phyloP scores from a whole-genome alignment of 1,140 invertebrate species.

The Atta colombica region DNA sequence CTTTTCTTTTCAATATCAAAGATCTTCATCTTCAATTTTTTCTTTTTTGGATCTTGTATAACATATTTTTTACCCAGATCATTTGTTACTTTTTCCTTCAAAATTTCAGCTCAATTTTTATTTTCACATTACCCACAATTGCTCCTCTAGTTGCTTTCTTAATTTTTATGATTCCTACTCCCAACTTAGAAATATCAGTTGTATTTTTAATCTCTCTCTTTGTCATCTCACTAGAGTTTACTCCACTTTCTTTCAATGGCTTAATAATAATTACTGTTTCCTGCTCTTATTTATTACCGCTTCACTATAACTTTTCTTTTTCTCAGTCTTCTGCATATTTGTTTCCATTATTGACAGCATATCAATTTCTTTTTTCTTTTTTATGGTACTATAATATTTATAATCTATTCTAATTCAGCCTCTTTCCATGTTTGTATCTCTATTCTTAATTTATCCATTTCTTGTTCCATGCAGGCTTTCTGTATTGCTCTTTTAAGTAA shows the following conservation, averaged over 20 bases:
- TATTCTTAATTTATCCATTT: too few species aligned
- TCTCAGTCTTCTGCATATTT: neutral
- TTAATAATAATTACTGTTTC: neutral
- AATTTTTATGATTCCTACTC: neutral
- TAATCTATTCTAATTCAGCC: too few species aligned
- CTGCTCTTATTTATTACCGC: neutral
- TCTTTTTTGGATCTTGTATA: neutral
- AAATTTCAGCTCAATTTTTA: neutral
- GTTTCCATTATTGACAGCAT: too few species aligned
- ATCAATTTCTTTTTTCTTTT: too few species aligned
- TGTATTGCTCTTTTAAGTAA: too few species aligned
- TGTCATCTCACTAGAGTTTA: neutral
- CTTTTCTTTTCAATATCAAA: neutral
- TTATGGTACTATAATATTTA: too few species aligned
- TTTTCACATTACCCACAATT: neutral
- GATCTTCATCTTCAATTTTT: neutral
- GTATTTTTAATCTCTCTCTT: neutral
- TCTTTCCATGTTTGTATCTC: too few species aligned
- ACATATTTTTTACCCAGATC: neutral
- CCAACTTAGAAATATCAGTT: neutral
- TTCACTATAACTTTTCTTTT: neutral
- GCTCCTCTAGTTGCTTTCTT: neutral
- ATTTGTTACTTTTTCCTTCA: neutral
- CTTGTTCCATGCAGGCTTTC: too few species aligned
- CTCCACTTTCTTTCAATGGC: neutral